A percentile compares a stretch with the other conserved stretches of the same genome.
Evolutionary conservation across 2,113 vertebrate species (phyloP).

Genomic region (Ptilorrhoa leucosticta): DNA sequence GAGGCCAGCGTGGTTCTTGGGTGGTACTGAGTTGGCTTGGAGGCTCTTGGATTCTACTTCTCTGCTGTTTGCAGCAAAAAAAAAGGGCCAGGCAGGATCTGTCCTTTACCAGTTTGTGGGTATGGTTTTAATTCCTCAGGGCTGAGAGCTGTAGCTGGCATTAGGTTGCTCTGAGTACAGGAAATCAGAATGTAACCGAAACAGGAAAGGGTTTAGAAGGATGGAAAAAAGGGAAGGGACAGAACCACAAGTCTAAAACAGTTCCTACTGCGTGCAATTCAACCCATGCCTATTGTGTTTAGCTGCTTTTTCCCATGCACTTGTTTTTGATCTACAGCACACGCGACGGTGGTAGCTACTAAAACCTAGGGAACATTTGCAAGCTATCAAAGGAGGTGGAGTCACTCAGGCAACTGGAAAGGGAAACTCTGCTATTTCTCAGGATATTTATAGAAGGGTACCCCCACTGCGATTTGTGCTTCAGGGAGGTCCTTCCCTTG

Average conservation of each 20-base stretch:
- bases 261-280: constrained; percentile 21
- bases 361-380: constrained; percentile 59
- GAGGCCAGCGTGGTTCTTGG: rapidly evolving
- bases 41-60: background rate
- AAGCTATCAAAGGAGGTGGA: constrained; percentile 67
- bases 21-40: background rate
- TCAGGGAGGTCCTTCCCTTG: constrained; percentile 72
- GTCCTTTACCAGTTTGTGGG: background rate
- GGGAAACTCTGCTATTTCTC: constrained; percentile 55
- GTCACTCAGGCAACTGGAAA: constrained; percentile 58
- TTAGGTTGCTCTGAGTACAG: background rate
- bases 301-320: constrained; percentile 3
- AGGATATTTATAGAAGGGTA: constrained; percentile 76
- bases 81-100: background rate
- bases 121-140: background rate
- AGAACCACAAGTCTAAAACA: background rate
- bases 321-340: constrained; percentile 41
- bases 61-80: background rate
- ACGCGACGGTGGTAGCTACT: constrained; percentile 1
- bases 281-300: constrained; percentile 4
- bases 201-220: background rate
- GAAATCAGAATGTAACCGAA: background rate
- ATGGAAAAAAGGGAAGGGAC: constrained; percentile 5
- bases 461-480: constrained; percentile 68
- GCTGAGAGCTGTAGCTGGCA: background rate